Conservation (phyloP, 2,888 invertebrate species). For the Mythimna loreyi region DNA sequence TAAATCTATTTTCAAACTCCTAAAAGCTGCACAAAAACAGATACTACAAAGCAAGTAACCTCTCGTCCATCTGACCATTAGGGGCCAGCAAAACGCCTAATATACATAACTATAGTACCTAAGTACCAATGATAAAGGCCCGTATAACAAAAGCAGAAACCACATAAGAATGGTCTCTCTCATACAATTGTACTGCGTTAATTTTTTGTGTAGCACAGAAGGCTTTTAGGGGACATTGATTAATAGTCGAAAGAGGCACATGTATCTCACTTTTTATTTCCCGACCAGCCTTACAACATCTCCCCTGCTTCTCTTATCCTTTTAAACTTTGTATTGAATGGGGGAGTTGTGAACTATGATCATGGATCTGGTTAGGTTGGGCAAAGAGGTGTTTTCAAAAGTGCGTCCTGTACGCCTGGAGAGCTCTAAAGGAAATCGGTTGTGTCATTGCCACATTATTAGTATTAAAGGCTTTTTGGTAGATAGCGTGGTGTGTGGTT, state of each 20-base stretch:
- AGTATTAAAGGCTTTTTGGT: constrained; percentile 57
- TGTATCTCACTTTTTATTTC: constrained; percentile 76
- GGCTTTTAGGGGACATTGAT: constrained; percentile 87
- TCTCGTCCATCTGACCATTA: constrained; percentile 55
- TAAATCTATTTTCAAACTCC: constrained; percentile 45
- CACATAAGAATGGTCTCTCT: constrained; percentile 63
- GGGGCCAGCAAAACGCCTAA: constrained; percentile 60
- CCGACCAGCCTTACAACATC: constrained; percentile 63
- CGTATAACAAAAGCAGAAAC: constrained; percentile 53
- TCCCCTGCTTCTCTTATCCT: constrained; percentile 47
- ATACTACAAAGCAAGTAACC: constrained; percentile 40
- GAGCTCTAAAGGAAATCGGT: constrained; percentile 67
- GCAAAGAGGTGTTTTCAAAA: constrained; percentile 69
- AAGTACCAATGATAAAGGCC: constrained; percentile 43
- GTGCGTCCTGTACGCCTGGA: constrained; percentile 61
- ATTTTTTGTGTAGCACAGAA: constrained; percentile 83
- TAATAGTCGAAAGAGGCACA: constrained; percentile 82
- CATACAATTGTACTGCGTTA: constrained; percentile 66
- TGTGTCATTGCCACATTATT: constrained; percentile 74
- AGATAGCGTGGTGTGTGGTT: constrained; percentile 36
- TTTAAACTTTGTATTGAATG: constrained; percentile 38
- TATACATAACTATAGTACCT: constrained; percentile 62
- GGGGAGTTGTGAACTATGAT: constrained; percentile 51
- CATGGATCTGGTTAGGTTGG: constrained; percentile 66
- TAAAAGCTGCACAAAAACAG: constrained; percentile 30